These are phyloP conservation scores for Eutolmus rufibarbis DNA, from an alignment of 2,888 invertebrate species.

Conservation along the genomic window DNA sequence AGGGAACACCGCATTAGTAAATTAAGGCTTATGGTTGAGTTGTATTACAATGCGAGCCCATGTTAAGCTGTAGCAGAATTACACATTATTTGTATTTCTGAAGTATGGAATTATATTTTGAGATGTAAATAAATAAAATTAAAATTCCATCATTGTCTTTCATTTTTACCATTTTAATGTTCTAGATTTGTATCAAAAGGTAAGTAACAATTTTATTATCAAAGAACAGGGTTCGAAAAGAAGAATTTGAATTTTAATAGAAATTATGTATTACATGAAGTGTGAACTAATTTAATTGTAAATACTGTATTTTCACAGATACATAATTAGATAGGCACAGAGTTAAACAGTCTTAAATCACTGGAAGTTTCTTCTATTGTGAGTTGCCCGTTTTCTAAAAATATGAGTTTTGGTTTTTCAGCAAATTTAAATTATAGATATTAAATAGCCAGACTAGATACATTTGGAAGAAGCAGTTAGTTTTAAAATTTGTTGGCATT, in stretches of 20 bases:
- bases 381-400: too few species aligned
- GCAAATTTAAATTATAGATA: too few species aligned
- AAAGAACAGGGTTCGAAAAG: background rate
- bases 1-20: background rate
- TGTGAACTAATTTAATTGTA: too few species aligned
- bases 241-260: background rate
- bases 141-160: background rate
- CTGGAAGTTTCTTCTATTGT: too few species aligned
- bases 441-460: too few species aligned
- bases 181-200: background rate
- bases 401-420: too few species aligned
- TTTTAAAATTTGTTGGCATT: too few species aligned
- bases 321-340: too few species aligned
- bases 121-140: constrained; percentile 9
- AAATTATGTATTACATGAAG: too few species aligned
- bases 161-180: background rate
- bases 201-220: background rate
- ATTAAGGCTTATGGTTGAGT: background rate
- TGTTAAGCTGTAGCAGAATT: background rate
- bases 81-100: background rate
- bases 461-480: too few species aligned
- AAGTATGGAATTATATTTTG: background rate
- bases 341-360: too few species aligned
- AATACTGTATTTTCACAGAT: too few species aligned
- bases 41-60: background rate